Evolutionary conservation across 2,888 invertebrate species (phyloP).

Genomic region (Coelogynopora nodosa): DNA sequence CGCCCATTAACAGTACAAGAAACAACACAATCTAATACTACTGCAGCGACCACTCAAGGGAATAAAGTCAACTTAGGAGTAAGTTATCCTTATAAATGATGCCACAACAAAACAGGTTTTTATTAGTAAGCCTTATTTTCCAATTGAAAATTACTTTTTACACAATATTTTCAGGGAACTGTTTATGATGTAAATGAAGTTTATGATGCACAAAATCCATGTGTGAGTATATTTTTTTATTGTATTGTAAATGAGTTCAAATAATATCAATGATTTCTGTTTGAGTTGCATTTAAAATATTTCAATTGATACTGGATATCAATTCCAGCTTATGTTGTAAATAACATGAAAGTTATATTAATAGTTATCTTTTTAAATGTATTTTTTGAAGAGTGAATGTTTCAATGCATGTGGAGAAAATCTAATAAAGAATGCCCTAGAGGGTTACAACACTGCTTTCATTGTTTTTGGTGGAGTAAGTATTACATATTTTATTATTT

Average conservation of each 20-base stretch:
- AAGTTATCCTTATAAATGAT: too few species aligned
- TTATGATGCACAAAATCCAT: not conserved
- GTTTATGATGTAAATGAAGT: not conserved
- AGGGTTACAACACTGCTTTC: not conserved
- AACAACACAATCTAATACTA: not conserved
- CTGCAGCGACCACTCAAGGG: not conserved
- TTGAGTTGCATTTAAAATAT: too few species aligned
- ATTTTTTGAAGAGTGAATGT: not conserved
- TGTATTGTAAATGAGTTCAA: not conserved
- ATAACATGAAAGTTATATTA: not conserved
- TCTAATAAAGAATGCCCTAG: not conserved
- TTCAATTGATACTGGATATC: too few species aligned
- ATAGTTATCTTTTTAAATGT: not conserved
- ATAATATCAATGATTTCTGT: too few species aligned
- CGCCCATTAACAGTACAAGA: not conserved
- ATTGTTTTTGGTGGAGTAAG: not conserved
- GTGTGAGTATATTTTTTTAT: not conserved
- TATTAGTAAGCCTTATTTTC: not conserved
- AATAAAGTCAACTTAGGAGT: not conserved
- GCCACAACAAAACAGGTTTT: too few species aligned
- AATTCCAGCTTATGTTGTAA: too few species aligned
- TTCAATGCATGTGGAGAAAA: not conserved
- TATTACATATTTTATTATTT: not conserved
- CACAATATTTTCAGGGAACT: not conserved
- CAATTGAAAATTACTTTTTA: not conserved